Conservation (phyloP, 2,797 vertebrate species). For the Amblyraja radiata region DNA sequence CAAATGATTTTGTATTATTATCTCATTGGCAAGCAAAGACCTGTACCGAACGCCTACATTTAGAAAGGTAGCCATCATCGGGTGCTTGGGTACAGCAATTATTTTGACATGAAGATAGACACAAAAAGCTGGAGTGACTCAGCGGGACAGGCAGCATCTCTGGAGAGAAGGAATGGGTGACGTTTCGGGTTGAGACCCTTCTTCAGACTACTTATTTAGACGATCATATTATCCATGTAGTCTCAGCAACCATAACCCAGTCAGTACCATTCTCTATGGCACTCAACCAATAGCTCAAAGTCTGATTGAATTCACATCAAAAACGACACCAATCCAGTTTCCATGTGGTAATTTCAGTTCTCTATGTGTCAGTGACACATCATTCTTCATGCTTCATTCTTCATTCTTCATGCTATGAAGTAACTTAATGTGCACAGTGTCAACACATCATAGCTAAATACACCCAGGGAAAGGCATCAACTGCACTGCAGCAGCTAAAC, state of each 20-base stretch:
- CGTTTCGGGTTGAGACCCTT: too few relatives aligned
- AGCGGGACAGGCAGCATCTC: too few relatives aligned
- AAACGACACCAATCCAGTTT: background rate
- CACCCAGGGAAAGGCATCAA: background rate
- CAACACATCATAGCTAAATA: background rate
- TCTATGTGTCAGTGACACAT: background rate
- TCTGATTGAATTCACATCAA: background rate
- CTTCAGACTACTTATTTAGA: too few relatives aligned
- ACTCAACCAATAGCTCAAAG: background rate
- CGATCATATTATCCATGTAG: background rate
- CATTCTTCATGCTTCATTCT: background rate
- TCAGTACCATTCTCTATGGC: background rate
- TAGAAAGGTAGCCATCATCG: background rate
- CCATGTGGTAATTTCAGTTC: background rate
- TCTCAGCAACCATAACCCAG: background rate
- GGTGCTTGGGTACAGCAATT: background rate
- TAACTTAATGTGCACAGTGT: background rate
- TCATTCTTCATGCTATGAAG: background rate
- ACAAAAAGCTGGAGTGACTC: too few relatives aligned
- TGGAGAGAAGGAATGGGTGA: too few relatives aligned
- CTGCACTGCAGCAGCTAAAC: background rate
- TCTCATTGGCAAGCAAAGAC: background rate
- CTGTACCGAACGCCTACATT: background rate
- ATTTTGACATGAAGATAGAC: background rate
- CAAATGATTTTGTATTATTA: background rate